Evolutionary conservation across 2,113 vertebrate genomes (phyloP), one percentile per base, ranked within the genome.

Genomic region (Eupsittula cactorum): DNA sequence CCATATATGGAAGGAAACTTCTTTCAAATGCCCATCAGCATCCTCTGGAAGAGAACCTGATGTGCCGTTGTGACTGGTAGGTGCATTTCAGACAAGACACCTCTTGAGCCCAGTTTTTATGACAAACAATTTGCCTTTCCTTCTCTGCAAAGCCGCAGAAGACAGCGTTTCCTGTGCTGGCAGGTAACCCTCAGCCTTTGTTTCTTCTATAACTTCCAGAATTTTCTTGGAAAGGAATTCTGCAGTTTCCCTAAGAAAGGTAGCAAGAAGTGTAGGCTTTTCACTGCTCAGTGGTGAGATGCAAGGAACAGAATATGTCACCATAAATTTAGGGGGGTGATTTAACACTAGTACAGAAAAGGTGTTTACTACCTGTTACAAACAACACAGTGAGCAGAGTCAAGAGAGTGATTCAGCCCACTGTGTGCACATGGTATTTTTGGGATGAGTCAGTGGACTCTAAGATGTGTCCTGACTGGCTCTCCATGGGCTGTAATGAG

Each of bases 41-140:
- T 68, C 25, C 16, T 50, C 35, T 60, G 44, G 21, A 80, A 76
- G 52, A 80, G 57, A 69, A 44, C 10, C 20, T 52, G 31, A 31
- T 65, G 17, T 1, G 13, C 0, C 0, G 1, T 29, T 74, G 19
- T 33, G 37, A 46, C 52, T 17, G 62, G 11, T 42, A 35, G 44
- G 33, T 69, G 35, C 17, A 7, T 80, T 92, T 88, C 24, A 65
- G 14, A 6, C n/a, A 68, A 71, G 57, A 55, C 25, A 5, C 13
- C 14, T 57, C 63, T 60, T 19, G 13, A 70, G 42, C 75, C 16
- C 17, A 39, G 16, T n/a, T 71, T 92, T 85, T 44, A n/a, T 1
- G 3, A 6, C 47, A 44, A 57, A 16, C 35, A 47, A 12, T 50
- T 91, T 62, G 18, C 29, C 8, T 53, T 55, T 83, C 47, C 3